phyloP scores from a whole-genome alignment of 2,113 vertebrate species.

The Tylochromis polylepis region DNA sequence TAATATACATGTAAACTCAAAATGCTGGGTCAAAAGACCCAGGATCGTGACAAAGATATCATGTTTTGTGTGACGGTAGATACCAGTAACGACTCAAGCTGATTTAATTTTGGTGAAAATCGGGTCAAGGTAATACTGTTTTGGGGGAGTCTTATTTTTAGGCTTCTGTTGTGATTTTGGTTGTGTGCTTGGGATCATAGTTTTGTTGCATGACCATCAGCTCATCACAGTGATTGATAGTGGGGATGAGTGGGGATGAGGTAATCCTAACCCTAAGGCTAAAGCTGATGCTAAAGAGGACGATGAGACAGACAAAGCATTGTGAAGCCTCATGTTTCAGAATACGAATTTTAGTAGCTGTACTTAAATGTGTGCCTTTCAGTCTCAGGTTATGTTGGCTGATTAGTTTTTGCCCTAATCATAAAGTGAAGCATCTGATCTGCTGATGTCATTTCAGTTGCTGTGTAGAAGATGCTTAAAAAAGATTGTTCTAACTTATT shows the following conservation, averaged over 20 bases:
- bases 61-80: not conserved
- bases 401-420: not conserved
- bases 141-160: not conserved
- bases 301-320: not conserved
- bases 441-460: not conserved
- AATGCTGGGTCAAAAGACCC: too few relatives aligned
- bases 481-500: not conserved
- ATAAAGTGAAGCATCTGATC: not conserved
- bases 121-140: accelerated
- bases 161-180: not conserved
- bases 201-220: not conserved
- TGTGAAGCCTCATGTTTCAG: not conserved
- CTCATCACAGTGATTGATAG: not conserved
- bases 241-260: not conserved
- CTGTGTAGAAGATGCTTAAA: not conserved
- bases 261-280: too few relatives aligned
- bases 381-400: not conserved
- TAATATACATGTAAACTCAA: too few relatives aligned
- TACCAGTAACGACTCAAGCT: not conserved
- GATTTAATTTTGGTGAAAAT: not conserved
- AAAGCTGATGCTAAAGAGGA: not conserved
- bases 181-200: not conserved
- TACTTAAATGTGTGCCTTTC: not conserved
- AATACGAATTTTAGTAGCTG: not conserved
- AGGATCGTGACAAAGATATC: too few relatives aligned